Evolutionary conservation across 2,888 invertebrate genomes (phyloP).

Genomic region (Hipparchia sbordonii): DNA sequence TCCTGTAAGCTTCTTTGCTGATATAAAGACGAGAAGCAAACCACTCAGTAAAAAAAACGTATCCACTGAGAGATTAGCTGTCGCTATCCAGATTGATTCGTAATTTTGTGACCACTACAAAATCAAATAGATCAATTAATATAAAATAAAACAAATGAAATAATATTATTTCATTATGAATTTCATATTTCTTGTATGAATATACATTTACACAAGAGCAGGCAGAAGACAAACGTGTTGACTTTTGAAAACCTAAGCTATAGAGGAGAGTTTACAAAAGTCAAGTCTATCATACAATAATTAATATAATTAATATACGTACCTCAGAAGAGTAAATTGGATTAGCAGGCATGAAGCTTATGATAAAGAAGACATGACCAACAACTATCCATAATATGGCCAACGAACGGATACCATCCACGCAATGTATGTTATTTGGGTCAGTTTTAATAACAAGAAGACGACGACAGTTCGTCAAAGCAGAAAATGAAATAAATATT

Average conservation of each 20-base stretch:
- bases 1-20: slow-evolving; percentile 43
- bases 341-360: slow-evolving; percentile 21
- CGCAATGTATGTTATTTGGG: slow-evolving; percentile 20
- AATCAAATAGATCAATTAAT: background rate
- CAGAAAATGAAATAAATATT: slow-evolving; percentile 26
- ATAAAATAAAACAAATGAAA: no score
- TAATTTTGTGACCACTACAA: slow-evolving; percentile 49
- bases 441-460: slow-evolving; percentile 14
- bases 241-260: no score
- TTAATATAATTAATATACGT: no score
- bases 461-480: slow-evolving; percentile 21
- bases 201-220: no score
- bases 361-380: slow-evolving; percentile 24
- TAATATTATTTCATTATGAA: no score
- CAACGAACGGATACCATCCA: slow-evolving; percentile 29
- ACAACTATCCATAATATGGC: slow-evolving; percentile 29
- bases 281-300: no score
- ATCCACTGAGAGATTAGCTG: slow-evolving; percentile 75
- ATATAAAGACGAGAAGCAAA: slow-evolving; percentile 46
- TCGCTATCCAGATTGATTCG: slow-evolving; percentile 53
- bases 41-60: slow-evolving; percentile 74
- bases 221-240: no score
- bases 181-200: no score
- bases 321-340: background rate
- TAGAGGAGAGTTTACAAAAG: no score